Evolutionary conservation across 2,888 invertebrate species (phyloP).

Genomic region (Tanypteryx hageni): DNA sequence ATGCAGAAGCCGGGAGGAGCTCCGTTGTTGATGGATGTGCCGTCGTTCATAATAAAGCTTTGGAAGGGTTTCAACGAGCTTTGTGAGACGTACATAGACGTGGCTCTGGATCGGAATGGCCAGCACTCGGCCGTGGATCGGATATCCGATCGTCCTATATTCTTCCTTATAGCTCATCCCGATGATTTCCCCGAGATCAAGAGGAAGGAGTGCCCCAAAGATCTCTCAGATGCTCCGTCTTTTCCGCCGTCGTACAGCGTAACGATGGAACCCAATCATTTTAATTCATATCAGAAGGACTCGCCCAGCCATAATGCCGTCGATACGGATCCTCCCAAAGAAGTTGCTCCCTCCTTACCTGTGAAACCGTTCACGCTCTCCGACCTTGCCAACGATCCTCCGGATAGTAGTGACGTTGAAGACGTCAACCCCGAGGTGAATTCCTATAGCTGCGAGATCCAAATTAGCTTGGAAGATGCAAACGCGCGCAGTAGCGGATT

Average conservation of each 20-base stretch:
- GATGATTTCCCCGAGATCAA: constrained; percentile 77
- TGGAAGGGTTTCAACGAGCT: constrained; percentile 75
- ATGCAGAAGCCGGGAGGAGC: constrained; percentile 69
- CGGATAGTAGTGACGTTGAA: constrained; percentile 70
- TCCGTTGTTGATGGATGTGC: constrained; percentile 69
- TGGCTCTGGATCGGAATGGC: constrained; percentile 76
- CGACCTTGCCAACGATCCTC: constrained; percentile 28
- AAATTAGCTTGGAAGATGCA: constrained; percentile 66
- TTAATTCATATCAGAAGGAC: background rate
- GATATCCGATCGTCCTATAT: constrained; percentile 78
- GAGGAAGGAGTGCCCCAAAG: constrained; percentile 70
- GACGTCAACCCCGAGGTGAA: constrained; percentile 74
- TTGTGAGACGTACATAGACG: constrained; percentile 77
- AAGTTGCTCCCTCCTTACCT: background rate
- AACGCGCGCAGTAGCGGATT: constrained; percentile 64
- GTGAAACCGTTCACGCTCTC: constrained; percentile 17
- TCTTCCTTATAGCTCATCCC: constrained; percentile 78
- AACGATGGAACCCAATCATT: background rate
- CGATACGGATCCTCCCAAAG: background rate
- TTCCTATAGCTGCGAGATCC: constrained; percentile 71
- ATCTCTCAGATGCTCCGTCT: constrained; percentile 2
- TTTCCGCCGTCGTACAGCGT: background rate
- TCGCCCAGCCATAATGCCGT: background rate
- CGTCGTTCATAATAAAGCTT: constrained; percentile 70
- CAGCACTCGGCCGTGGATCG: constrained; percentile 73